Base-by-base conservation (phyloP, 2,113 vertebrate species). In the Engraulis encrasicolus region DNA sequence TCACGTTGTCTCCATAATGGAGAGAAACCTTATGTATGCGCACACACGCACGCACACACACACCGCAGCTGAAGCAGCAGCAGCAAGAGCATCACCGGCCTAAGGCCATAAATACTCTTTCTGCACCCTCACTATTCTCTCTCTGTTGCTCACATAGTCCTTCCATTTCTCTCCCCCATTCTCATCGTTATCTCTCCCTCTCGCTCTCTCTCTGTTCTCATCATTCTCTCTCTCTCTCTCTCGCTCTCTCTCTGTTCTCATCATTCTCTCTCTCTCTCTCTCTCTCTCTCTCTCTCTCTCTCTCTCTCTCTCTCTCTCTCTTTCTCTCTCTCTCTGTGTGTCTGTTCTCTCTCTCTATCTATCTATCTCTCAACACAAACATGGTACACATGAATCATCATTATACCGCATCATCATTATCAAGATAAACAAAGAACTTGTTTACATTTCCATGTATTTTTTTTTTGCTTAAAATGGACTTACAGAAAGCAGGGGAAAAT, bases 11-110 rank as follows among this genome's bases (percentile, higher is more conserved):
- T 19, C 17, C 18, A 52, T 52, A 14, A 52, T 14, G 50, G 50
- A 52, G 50, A 18, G 14, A 58, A 3, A 54, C n/a, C n/a, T n/a
- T n/a, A n/a, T n/a, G n/a, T n/a, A 45, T 5, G 40, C 37, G 49
- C 52, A 6, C 34, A 23, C 81, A 20, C 38, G 37, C 52, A n/a
- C 40, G 20, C 81, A 71, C 81, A 74, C 81, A 82, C 81, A 82
- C 37, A 66, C 66, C 81, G 66, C 58, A 82, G n/a, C n/a, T n/a
- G n/a, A n/a, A n/a, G n/a, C n/a, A n/a, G n/a, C 58, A 82, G 40
- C 40, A 5, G 40, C 9, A 5, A 45, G 27, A 74, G 66, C 66
- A 74, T 36, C 27, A 34, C 3, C 12, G 31, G 66, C 66, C 27
- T 74, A 14, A 14, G 66, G 66, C 66, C 23, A 74, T 74, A 34